Evolutionary conservation across 2,797 vertebrate genomes (phyloP).

Genomic region (Hippocampus kuda): DNA sequence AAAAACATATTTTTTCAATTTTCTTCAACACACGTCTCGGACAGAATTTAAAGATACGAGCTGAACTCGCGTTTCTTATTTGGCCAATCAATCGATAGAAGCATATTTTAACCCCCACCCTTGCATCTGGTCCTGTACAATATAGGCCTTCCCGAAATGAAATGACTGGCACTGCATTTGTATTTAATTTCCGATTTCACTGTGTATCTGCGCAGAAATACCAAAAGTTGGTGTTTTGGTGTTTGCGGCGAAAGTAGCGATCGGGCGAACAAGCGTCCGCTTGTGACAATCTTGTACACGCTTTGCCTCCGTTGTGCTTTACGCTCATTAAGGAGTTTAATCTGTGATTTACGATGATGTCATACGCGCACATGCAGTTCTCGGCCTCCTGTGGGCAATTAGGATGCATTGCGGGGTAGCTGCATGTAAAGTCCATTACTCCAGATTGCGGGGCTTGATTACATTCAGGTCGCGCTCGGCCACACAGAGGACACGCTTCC

Average conservation of each 20-base stretch:
- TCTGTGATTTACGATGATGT: conserved; percentile 58
- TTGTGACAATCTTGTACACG: conserved; percentile 35
- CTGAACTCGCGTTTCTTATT: too few relatives aligned
- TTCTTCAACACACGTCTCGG: too few relatives aligned
- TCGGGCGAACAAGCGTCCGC: conserved; percentile 26
- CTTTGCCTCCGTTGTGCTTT: conserved; percentile 43
- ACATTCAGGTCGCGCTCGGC: conserved; percentile 25
- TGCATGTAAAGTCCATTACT: conserved; percentile 53
- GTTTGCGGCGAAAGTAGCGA: neutral
- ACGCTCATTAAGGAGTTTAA: conserved; percentile 46
- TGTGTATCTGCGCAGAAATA: neutral
- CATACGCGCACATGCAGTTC: conserved; percentile 25
- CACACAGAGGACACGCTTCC: conserved; percentile 28
- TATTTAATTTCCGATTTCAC: neutral
- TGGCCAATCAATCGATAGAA: too few relatives aligned
- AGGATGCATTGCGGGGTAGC: conserved; percentile 34
- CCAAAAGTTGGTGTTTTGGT: conserved; percentile 8
- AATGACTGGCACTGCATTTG: neutral
- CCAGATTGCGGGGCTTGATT: conserved; percentile 43
- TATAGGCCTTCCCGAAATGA: too few relatives aligned
- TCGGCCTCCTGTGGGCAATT: conserved; percentile 49
- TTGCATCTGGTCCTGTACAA: too few relatives aligned
- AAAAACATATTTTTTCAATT: too few relatives aligned
- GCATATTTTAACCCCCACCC: too few relatives aligned
- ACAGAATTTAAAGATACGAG: too few relatives aligned